Evolutionary conservation across 1,140 invertebrate species (phyloP).

Genomic region (Hypsibius dujardini): DNA sequence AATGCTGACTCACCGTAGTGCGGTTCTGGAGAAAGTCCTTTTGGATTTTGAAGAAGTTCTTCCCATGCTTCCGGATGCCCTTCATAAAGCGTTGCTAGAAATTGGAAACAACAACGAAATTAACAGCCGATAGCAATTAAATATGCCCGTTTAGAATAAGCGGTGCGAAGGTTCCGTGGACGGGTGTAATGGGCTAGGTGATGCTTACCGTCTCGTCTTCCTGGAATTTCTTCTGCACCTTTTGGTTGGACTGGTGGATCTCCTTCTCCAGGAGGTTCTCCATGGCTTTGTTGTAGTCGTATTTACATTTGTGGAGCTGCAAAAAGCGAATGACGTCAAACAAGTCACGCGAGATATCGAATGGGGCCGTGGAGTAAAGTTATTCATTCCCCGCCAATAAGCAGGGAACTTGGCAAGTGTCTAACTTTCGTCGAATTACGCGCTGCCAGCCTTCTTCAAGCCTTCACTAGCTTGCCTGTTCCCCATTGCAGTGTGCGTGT

Average conservation of each 20-base stretch:
- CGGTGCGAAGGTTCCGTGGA: neutral
- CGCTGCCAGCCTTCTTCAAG: too few relatives aligned
- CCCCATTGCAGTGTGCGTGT: too few relatives aligned
- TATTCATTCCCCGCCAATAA: too few relatives aligned
- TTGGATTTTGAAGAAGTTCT: constrained; percentile 94
- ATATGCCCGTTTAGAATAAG: neutral
- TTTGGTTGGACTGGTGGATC: neutral
- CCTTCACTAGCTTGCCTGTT: too few relatives aligned
- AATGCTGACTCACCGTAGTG: constrained; percentile 61
- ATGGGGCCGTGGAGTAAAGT: too few relatives aligned
- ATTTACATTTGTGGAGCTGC: neutral
- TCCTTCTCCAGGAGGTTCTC: neutral
- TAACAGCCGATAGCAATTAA: neutral
- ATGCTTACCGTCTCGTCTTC: neutral
- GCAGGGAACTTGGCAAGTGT: too few relatives aligned
- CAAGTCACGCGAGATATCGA: too few relatives aligned
- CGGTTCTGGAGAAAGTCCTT: constrained; percentile 88
- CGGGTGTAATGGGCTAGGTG: neutral
- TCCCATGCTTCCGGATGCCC: constrained; percentile 88
- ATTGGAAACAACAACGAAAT: neutral
- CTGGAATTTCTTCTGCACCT: neutral
- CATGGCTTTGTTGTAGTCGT: neutral
- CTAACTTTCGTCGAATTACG: too few relatives aligned
- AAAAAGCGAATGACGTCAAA: neutral
- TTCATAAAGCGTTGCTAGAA: constrained; percentile 82